Evolutionary conservation across 2,888 invertebrate genomes (phyloP), one percentile per base, ranked within the genome.

Genomic region (Hemistola chrysoprasaria): DNA sequence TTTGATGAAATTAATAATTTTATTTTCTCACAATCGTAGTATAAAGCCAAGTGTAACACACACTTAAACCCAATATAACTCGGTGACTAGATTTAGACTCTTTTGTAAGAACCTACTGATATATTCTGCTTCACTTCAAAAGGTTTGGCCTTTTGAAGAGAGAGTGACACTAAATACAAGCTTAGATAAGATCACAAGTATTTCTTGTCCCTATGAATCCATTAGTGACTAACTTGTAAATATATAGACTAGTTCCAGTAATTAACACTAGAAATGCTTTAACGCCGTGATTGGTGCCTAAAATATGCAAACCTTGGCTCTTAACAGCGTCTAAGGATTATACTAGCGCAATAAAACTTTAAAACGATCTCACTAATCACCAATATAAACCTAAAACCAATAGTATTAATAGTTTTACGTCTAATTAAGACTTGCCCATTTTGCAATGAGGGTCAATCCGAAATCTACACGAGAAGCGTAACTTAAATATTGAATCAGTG

Each of bases 191-290:
- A 39, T 47, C 44, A 57, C 59, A 49, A 64, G 69, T 71, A 73
- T 78, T 80, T 75, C n/a, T n/a, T 77, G 76, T 79, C 70, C n/a
- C n/a, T n/a, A n/a, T 68, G 59, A 65, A 61, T 66, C 56, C 56
- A n/a, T 59, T 56, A 32, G 50, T 43, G 37, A 33, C 50, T 45
- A 38, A n/a, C 48, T 37, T 28, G 37, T 37, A 46, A 27, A 24
- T 38, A 36, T 38, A 43, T 57, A 61, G 60, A 53, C 71, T 62
- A 62, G 54, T 58, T 63, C 59, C 59, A 68, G 62, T 73, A 75
- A 74, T 66, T 66, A 74, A 59, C 55, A 55, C 52, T 56, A 56
- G 57, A 56, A 50, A 50, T 29, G 42, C 62, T 56, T 63, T 54
- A 47, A 43, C 38, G 65, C 53, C 54, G 52, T 73, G 72, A 80